Evolutionary conservation across 2,113 vertebrate genomes (phyloP).

Genomic region (Sinocyclocheilus grahami): DNA sequence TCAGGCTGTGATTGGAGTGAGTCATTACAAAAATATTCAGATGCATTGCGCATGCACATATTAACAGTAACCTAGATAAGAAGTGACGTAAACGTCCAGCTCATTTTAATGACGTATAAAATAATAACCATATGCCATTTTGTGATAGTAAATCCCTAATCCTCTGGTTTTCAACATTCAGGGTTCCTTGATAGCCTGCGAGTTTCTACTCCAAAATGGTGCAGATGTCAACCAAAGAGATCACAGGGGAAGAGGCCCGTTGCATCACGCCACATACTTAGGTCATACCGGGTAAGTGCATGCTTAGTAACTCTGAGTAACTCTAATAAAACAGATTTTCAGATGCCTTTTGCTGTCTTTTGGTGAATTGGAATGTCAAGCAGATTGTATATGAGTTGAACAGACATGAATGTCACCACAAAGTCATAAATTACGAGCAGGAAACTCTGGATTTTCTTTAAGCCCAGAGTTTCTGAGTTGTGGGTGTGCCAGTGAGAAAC

Average conservation of each 20-base stretch:
- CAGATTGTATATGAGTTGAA: neutral
- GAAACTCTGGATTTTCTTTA: neutral
- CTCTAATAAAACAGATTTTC: neutral
- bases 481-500: neutral
- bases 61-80: neutral
- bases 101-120: neutral
- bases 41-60: neutral
- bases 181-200: slow-evolving; percentile 93
- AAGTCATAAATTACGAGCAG: neutral
- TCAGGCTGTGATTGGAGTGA: slow-evolving; percentile 91
- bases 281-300: slow-evolving; percentile 90
- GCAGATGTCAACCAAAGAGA: slow-evolving; percentile 97
- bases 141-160: neutral
- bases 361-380: neutral
- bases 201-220: slow-evolving; percentile 94
- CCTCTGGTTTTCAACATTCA: slow-evolving; percentile 53
- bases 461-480: neutral
- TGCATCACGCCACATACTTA: slow-evolving; percentile 91
- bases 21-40: slow-evolving; percentile 41
- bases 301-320: neutral
- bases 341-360: neutral
- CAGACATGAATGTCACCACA: neutral
- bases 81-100: neutral
- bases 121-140: neutral
- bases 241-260: slow-evolving; percentile 82